phyloP scores from a whole-genome alignment of 2,888 invertebrate genomes.

The Ormyrus pomaceus region DNA sequence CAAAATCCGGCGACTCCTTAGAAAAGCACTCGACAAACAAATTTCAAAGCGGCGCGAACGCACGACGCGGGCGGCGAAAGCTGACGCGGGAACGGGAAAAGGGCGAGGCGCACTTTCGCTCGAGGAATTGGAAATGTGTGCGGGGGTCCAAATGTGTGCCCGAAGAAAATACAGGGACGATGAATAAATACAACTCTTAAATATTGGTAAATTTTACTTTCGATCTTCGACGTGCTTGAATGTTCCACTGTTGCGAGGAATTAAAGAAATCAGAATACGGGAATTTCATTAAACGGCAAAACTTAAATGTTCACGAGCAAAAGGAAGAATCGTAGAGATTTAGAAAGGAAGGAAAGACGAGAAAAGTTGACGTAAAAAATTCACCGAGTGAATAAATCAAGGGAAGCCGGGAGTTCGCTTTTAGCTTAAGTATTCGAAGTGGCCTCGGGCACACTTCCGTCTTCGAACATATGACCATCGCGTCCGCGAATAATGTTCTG shows the following conservation, averaged over 20 bases:
- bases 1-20: slow-evolving; percentile 9
- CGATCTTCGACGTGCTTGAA: no score
- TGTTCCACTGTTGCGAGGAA: no score
- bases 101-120: neutral
- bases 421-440: slow-evolving; percentile 68
- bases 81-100: slow-evolving; percentile 4
- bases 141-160: neutral
- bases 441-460: slow-evolving; percentile 51
- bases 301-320: no score
- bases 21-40: slow-evolving; percentile 26
- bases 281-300: no score
- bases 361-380: slow-evolving; percentile 66
- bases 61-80: no score
- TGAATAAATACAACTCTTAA: no score
- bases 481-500: slow-evolving; percentile 1
- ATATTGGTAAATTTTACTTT: no score
- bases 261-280: no score
- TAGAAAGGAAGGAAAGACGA: slow-evolving; percentile 9
- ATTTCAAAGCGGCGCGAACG: slow-evolving; percentile 1
- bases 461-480: slow-evolving; percentile 15
- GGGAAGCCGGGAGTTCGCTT: slow-evolving; percentile 66
- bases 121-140: slow-evolving; percentile 14
- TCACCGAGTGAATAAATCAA: slow-evolving; percentile 73
- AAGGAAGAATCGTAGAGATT: no score
- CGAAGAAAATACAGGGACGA: no score